phyloP scores from a whole-genome alignment of 2,113 vertebrate genomes.

The Eretmochelys imbricata region DNA sequence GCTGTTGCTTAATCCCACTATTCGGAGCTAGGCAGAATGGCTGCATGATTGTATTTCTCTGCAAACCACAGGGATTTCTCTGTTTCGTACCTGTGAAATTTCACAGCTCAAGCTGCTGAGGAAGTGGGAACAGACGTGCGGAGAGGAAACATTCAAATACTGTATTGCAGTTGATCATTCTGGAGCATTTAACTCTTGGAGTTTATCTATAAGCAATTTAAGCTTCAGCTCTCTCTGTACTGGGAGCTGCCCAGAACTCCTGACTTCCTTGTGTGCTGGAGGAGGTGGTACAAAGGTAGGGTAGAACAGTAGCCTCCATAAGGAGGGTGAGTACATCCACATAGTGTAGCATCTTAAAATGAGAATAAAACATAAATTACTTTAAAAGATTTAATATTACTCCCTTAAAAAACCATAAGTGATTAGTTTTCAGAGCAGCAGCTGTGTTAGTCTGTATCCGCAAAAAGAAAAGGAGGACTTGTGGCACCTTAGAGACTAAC shows the following conservation, averaged over 20 bases:
- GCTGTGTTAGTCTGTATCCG: no score
- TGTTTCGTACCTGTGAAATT: neutral
- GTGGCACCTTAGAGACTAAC: no score
- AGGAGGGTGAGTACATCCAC: neutral
- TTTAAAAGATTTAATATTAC: neutral
- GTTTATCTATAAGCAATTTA: neutral
- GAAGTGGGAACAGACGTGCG: neutral
- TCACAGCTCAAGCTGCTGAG: neutral
- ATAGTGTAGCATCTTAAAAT: conserved; percentile 6
- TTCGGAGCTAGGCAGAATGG: neutral
- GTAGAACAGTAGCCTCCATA: neutral
- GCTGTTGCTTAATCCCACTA: neutral
- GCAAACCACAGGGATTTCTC: neutral
- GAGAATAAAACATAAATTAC: neutral
- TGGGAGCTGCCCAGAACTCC: neutral
- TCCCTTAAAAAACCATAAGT: conserved; percentile 11
- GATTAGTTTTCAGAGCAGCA: neutral
- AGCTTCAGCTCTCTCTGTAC: neutral
- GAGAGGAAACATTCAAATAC: neutral
- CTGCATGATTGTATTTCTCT: neutral
- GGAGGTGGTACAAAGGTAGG: accelerated
- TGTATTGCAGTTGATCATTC: neutral
- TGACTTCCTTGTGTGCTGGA: neutral
- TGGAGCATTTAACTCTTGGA: neutral
- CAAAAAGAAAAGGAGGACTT: no score